These are phyloP conservation scores for Danio aesculapii DNA, from an alignment of 2,797 vertebrate genomes.

Conservation along the genomic window DNA sequence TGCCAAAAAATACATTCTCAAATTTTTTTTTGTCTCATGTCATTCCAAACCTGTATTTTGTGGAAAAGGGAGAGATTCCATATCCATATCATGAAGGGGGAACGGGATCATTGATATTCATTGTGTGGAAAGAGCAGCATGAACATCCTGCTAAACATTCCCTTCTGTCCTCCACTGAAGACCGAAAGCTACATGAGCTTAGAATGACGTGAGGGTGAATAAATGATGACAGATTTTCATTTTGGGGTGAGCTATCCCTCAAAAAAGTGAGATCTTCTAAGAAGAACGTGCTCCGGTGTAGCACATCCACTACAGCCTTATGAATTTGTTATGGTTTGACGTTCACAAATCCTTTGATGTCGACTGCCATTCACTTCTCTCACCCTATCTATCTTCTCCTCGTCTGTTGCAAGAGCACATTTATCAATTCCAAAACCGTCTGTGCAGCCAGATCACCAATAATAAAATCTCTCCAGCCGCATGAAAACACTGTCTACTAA, in stretches of 20 bases:
- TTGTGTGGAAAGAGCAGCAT: background rate
- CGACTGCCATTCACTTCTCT: constrained; percentile 12
- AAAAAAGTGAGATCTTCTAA: background rate
- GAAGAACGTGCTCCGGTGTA: background rate
- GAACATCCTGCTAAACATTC: constrained; percentile 1
- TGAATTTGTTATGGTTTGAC: constrained; percentile 5
- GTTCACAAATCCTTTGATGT: constrained; percentile 17
- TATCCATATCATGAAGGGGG: background rate
- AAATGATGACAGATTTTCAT: constrained; percentile 26
- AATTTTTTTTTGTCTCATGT: background rate
- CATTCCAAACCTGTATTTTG: background rate
- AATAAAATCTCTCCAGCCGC: background rate
- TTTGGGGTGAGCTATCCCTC: constrained; percentile 1
- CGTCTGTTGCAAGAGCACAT: constrained; percentile 6
- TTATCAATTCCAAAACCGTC: constrained; percentile 10
- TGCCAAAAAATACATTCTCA: background rate
- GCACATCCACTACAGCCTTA: constrained; percentile 1
- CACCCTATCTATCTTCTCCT: background rate
- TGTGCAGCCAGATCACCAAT: background rate
- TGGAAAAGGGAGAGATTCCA: background rate
- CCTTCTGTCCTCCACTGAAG: constrained; percentile 1
- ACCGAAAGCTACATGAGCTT: constrained; percentile 1
- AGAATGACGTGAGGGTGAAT: background rate
- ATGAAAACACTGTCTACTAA: constrained; percentile 66
- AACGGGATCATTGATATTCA: background rate